These are phyloP conservation scores for Marmota flaviventris DNA, from an alignment of 2,113 vertebrate genomes.

Conservation along the genomic window DNA sequence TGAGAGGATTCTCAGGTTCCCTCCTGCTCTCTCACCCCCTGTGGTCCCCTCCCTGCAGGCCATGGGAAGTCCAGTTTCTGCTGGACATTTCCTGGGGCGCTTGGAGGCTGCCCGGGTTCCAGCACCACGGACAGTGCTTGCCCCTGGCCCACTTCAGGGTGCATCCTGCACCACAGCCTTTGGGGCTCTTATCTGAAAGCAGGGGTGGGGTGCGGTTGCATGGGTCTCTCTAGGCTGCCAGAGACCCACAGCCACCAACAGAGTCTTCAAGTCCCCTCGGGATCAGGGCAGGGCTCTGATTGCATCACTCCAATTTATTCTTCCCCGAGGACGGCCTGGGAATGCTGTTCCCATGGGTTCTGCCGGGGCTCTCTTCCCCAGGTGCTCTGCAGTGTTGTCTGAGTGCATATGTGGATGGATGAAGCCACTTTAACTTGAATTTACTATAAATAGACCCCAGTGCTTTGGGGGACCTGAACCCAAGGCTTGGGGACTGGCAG, in stretches of 20 bases:
- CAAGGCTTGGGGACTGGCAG: background rate
- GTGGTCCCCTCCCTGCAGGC: background rate
- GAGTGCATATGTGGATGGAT: background rate
- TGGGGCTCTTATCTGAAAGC: too few species aligned
- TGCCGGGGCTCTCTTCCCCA: background rate
- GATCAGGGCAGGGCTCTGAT: background rate
- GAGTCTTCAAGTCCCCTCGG: background rate
- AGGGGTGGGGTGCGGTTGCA: background rate
- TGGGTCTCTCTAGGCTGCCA: background rate
- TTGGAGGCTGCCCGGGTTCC: fast-evolving
- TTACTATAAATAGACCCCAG: background rate
- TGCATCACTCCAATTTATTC: background rate
- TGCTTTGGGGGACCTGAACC: background rate
- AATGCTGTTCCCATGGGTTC: background rate
- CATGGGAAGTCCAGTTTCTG: background rate
- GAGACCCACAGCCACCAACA: background rate
- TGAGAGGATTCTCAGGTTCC: background rate
- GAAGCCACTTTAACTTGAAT: background rate
- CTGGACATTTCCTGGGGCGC: background rate
- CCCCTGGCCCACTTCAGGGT: fast-evolving
- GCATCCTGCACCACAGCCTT: background rate
- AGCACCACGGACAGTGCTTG: constrained; percentile 69
- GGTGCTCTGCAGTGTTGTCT: background rate
- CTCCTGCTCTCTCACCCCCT: background rate
- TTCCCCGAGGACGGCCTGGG: background rate